phyloP scores from a whole-genome alignment of 2,797 vertebrate genomes.

The Schizopygopsis malacanthus region DNA sequence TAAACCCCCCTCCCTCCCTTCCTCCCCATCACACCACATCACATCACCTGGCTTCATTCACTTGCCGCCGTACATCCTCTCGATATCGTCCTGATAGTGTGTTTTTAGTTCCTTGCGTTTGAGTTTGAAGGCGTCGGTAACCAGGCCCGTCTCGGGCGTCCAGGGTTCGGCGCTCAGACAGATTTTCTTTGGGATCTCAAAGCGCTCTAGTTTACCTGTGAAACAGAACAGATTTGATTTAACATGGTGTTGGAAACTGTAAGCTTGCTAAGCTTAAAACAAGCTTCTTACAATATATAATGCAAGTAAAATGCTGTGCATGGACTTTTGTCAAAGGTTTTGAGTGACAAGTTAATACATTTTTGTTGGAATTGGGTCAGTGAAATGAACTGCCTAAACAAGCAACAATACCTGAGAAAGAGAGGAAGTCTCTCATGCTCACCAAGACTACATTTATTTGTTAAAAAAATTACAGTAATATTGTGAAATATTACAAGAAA shows the following conservation, averaged over 20 bases:
- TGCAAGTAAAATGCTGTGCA: background rate
- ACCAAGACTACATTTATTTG: background rate
- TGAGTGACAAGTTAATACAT: background rate
- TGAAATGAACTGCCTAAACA: background rate
- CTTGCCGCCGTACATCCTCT: slow-evolving; percentile 93
- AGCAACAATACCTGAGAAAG: background rate
- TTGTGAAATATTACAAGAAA: background rate
- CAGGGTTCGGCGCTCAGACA: slow-evolving; percentile 92
- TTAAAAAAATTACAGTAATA: background rate
- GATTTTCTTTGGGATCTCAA: slow-evolving; percentile 96
- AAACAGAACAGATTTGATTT: background rate
- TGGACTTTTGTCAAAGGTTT: background rate
- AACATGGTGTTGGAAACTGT: too few species aligned
- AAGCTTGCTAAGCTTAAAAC: too few species aligned
- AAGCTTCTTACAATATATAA: too few species aligned
- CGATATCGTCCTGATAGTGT: slow-evolving; percentile 95
- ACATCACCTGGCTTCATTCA: slow-evolving; percentile 68
- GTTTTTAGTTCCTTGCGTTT: slow-evolving; percentile 96
- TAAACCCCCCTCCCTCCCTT: background rate
- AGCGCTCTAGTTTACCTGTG: slow-evolving; percentile 92
- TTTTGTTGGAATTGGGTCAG: background rate
- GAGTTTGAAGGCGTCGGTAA: slow-evolving; percentile 97
- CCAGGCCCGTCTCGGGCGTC: slow-evolving; percentile 96
- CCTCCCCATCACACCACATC: background rate
- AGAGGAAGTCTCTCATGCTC: background rate